phyloP scores from a whole-genome alignment of 2,888 invertebrate species.

The Xestobium rufovillosum region DNA sequence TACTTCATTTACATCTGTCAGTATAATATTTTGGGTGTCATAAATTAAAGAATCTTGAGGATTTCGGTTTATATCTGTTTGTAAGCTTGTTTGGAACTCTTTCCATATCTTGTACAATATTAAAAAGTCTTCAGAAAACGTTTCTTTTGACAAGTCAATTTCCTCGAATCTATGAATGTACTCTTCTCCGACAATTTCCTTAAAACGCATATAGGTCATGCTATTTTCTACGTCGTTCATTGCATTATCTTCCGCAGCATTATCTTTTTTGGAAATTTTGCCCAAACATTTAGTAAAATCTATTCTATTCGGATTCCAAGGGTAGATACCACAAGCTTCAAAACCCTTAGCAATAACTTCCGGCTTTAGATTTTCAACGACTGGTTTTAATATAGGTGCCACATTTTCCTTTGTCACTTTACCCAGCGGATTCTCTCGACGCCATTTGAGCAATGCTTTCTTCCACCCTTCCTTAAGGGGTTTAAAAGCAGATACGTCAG shows the following conservation, averaged over 20 bases:
- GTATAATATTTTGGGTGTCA: too few relatives aligned
- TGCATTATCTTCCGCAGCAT: neutral
- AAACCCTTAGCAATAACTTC: conserved; percentile 10
- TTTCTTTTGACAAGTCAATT: too few relatives aligned
- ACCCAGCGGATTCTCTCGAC: conserved; percentile 22
- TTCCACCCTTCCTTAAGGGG: conserved; percentile 21
- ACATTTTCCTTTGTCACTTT: conserved; percentile 9
- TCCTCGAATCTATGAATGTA: neutral
- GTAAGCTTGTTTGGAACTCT: too few relatives aligned
- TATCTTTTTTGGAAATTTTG: conserved; percentile 4
- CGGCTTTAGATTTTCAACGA: conserved; percentile 6
- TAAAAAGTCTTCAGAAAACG: too few relatives aligned
- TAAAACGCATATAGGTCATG: too few relatives aligned
- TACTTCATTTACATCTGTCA: too few relatives aligned
- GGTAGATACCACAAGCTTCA: conserved; percentile 2
- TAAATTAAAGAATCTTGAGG: too few relatives aligned
- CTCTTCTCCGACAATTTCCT: conserved; percentile 1
- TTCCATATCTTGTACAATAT: too few relatives aligned
- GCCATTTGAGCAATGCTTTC: conserved; percentile 28
- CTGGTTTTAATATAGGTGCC: conserved; percentile 9
- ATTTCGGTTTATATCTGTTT: too few relatives aligned
- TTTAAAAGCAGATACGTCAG: conserved; percentile 25
- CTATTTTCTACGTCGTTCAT: too few relatives aligned
- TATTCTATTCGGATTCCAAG: conserved; percentile 7
- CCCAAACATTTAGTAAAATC: conserved; percentile 10